These are phyloP conservation scores for Scomberomorus guttatus DNA, from an alignment of 2,797 vertebrate species.

Conservation along the genomic window DNA sequence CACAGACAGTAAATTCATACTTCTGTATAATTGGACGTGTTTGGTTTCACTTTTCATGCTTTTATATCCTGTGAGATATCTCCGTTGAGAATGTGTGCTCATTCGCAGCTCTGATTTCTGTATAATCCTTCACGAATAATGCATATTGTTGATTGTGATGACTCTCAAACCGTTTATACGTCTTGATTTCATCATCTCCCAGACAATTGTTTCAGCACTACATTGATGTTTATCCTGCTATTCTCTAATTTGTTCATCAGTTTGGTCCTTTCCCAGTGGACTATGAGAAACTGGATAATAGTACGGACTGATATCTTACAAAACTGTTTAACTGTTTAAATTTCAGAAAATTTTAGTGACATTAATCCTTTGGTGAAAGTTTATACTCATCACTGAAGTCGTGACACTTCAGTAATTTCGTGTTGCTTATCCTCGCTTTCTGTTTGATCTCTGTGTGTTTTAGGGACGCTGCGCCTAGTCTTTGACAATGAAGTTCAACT, in stretches of 20 bases:
- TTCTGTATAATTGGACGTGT: conserved; percentile 36
- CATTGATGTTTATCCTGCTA: not conserved
- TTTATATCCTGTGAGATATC: conserved; percentile 6
- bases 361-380: not conserved
- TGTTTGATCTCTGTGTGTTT: conserved; percentile 36
- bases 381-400: not conserved
- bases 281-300: not conserved
- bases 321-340: not conserved
- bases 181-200: conserved; percentile 31
- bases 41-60: conserved; percentile 18
- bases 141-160: not conserved
- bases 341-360: not conserved
- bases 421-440: not conserved
- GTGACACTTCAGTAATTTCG: not conserved
- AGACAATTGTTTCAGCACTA: conserved; percentile 2
- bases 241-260: not conserved
- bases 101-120: not conserved
- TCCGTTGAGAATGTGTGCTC: conserved; percentile 12
- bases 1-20: conserved; percentile 32
- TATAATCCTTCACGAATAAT: conserved; percentile 27
- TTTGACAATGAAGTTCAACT: conserved; percentile 86
- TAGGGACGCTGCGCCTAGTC: conserved; percentile 76
- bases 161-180: not conserved
- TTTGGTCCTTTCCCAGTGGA: not conserved
- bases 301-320: not conserved